phyloP scores from a whole-genome alignment of 2,888 invertebrate genomes.

The Melitaea athalia region DNA sequence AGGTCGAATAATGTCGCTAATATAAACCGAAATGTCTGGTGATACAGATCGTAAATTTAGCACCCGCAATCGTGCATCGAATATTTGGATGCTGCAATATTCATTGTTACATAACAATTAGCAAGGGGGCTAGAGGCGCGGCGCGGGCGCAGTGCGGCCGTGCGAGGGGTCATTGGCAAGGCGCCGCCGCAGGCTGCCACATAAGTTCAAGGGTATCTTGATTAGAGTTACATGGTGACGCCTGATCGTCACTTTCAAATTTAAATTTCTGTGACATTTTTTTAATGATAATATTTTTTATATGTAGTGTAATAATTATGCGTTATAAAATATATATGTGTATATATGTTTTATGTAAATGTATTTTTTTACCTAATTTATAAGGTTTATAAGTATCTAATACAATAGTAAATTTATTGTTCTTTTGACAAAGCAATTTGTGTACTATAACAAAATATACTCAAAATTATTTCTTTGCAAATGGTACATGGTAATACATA shows the following conservation, averaged over 20 bases:
- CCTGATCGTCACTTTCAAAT: conserved; percentile 21
- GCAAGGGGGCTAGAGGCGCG: conserved; percentile 52
- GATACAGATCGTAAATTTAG: conserved; percentile 26
- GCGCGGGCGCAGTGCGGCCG: conserved; percentile 68
- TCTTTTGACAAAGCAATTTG: no score
- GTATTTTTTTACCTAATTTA: no score
- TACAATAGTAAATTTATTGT: no score
- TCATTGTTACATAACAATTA: conserved; percentile 80
- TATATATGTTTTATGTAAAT: no score
- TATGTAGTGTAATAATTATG: no score
- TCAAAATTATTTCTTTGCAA: no score
- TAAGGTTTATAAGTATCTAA: no score
- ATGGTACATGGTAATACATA: no score
- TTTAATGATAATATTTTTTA: no score
- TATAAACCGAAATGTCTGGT: conserved; percentile 22
- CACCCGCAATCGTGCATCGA: conserved; percentile 48
- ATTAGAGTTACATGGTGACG: conserved; percentile 66
- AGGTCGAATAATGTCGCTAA: conserved; percentile 29
- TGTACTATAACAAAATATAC: no score
- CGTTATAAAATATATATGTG: no score
- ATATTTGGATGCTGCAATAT: conserved; percentile 62
- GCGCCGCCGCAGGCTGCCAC: conserved; percentile 81
- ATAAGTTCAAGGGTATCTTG: conserved; percentile 81
- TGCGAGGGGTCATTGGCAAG: conserved; percentile 84
- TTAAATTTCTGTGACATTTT: not conserved